phyloP scores from a whole-genome alignment of 2,797 vertebrate species.

The Parambassis ranga region DNA sequence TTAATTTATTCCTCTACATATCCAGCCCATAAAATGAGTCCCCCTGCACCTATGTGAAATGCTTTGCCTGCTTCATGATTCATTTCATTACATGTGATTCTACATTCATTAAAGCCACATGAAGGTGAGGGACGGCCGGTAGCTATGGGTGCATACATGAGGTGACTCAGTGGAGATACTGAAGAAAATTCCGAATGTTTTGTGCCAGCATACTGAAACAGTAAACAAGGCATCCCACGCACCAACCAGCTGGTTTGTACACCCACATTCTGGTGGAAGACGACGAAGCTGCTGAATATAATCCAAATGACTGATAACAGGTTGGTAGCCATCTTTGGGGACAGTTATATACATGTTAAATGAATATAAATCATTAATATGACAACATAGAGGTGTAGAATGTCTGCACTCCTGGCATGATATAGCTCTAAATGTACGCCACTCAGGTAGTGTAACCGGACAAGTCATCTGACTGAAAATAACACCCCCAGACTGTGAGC shows the following conservation, averaged over 20 bases:
- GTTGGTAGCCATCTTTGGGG: conserved; percentile 53
- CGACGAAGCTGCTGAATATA: conserved; percentile 65
- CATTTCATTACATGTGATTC: conserved; percentile 12
- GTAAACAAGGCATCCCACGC: conserved; percentile 76
- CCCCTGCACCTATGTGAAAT: neutral
- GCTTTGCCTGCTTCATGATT: neutral
- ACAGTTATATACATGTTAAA: conserved; percentile 3
- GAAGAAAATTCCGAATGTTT: conserved; percentile 53
- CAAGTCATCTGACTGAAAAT: conserved; percentile 21
- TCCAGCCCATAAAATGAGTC: neutral
- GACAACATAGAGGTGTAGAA: neutral
- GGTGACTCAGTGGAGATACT: conserved; percentile 48
- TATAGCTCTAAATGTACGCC: conserved; percentile 38
- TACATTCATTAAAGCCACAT: conserved; percentile 20
- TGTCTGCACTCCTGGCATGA: neutral
- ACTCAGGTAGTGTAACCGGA: conserved; percentile 40
- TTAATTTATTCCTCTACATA: too few species aligned
- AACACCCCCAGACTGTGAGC: conserved; percentile 14
- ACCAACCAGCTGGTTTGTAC: conserved; percentile 81
- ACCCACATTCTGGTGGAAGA: conserved; percentile 76
- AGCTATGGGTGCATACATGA: conserved; percentile 18
- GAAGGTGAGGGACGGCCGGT: conserved; percentile 6
- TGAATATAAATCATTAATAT: too few species aligned
- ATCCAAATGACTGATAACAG: conserved; percentile 68
- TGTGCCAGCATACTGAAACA: conserved; percentile 71